Base-by-base conservation (phyloP, 2,113 vertebrate species). In the Notothenia rossii region DNA sequence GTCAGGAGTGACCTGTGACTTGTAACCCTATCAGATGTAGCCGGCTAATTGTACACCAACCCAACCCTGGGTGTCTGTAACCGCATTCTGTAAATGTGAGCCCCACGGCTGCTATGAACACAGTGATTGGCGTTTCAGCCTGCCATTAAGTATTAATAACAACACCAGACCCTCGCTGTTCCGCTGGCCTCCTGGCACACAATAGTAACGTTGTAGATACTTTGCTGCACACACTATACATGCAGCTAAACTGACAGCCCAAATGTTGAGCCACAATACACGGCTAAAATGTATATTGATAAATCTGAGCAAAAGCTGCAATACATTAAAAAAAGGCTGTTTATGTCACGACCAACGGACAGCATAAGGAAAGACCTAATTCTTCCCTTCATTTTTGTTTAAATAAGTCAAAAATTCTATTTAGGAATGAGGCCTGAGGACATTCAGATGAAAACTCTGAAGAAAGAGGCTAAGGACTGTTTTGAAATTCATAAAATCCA, bases 31-130 rank as follows among this genome's bases (percentile, higher is more conserved):
- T 88, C 89, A 83, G 75, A 90, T 75, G 56, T 40, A 61, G 76
- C 53, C 72, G 33, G 43, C 88, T 91, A 94, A 91, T 89, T 92
- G 91, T 77, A 88, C 62, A 67, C 88, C 50, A 91, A 91, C 85
- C 87, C 51, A 90, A 77, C 70, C 50, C 85, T 13, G 20, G 83
- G 86, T 81, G 73, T 83, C 72, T 86, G 87, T 85, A 83, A 86
- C 89, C 22, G 36, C 86, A 62, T 75, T 87, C 91, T 92, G 91
- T 93, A 92, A 94, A 88, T 90, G 91, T 83, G 89, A 93, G 89
- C 86, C 82, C 53, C 1, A 13, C 22, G 82, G 80, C 84, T 72
- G 75, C 87, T 54, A 20, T 74, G 73, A 86, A 82, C 81, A 86
- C 81, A 81, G 75, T 81, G 86, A 87, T 79, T 81, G 86, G 84